A percentile compares a stretch with the other conserved stretches of the same genome.
These are phyloP conservation scores for Takifugu bimaculatus DNA, from an alignment of 2,113 vertebrate species.

Conservation along the genomic window DNA sequence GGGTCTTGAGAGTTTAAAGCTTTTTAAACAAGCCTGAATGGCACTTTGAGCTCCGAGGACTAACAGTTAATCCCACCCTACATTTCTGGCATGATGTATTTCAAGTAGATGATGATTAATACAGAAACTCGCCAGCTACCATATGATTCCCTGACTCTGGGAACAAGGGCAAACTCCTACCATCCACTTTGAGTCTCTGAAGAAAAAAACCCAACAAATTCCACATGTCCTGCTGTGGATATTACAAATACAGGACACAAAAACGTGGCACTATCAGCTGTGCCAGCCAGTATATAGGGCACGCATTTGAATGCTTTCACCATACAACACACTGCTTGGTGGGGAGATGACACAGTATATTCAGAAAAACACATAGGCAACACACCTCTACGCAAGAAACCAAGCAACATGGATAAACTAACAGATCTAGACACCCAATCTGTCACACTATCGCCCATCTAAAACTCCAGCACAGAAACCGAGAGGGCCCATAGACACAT, in stretches of 20 bases:
- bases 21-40: slow-evolving; percentile 18
- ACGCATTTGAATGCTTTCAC: slow-evolving; percentile 4
- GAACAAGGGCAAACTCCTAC: slow-evolving; percentile 17
- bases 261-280: not conserved
- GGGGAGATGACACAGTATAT: slow-evolving; percentile 22
- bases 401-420: slow-evolving; percentile 21
- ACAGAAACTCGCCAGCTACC: not conserved
- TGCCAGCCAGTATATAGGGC: slow-evolving; percentile 5
- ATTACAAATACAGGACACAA: slow-evolving; percentile 13
- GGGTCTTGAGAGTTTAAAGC: slow-evolving; percentile 3
- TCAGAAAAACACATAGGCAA: slow-evolving; percentile 11
- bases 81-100: slow-evolving; percentile 7
- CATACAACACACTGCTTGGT: slow-evolving; percentile 12
- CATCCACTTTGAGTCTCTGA: slow-evolving; percentile 2
- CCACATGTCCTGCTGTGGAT: not conserved
- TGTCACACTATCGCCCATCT: slow-evolving; percentile 53
- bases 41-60: slow-evolving; percentile 6
- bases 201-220: slow-evolving; percentile 5
- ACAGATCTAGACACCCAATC: slow-evolving; percentile 43
- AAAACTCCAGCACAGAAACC: slow-evolving; percentile 47
- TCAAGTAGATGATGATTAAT: slow-evolving; percentile 13
- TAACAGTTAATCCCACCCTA: slow-evolving; percentile 6
- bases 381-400: slow-evolving; percentile 10
- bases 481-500: slow-evolving; percentile 35
- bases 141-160: not conserved